Base-by-base conservation (phyloP, 2,113 vertebrate species). In the Hoplias malabaricus region DNA sequence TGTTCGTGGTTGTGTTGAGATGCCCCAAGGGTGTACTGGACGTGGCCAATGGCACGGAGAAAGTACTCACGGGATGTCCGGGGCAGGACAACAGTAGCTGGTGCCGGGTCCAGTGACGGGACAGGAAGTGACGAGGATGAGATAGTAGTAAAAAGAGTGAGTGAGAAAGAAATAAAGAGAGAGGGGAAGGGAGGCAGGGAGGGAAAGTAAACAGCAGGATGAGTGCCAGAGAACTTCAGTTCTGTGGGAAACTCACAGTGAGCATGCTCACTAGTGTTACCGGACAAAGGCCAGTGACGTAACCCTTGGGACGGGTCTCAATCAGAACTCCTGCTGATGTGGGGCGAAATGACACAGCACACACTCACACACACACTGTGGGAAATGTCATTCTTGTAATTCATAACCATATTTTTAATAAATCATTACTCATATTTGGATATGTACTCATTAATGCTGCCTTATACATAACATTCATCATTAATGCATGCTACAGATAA, bases 171-270 rank as follows among this genome's bases (percentile, higher is more conserved):
- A 73, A 82, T 80, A 85, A 85, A 86, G 82, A 84, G 69, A 82
- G 59, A 82, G 86, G 75, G 85, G n/a, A n/a, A 80, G 86, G 82
- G 87, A 69, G 81, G 83, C 84, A 88, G 83, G 29, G 68, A 84
- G 77, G 83, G 75, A 78, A 71, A 70, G 77, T 75, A 63, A 79
- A 87, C 59, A 75, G 73, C 19, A 66, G 54, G 6, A 23, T 9
- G 27, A 63, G 63, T 21, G 63, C 34, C 8, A 42, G 11, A 46
- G 31, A 10, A 0, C 77, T 48, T 23, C 36, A 80, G 86, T 74
- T 79, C 88, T 91, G 91, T 87, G 88, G 91, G 90, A 94, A 94
- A 92, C 79, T 10, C 2, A 16, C 71, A 82, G 40, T 56, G 86
- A 86, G 86, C 86, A 89, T 71, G 77, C 90, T 87, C 90, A n/a